A percentile compares a stretch with the other conserved stretches of the same genome.
These are phyloP conservation scores for Malthinus seriepunctatus DNA, from an alignment of 2,888 invertebrate species.

Conservation along the genomic window DNA sequence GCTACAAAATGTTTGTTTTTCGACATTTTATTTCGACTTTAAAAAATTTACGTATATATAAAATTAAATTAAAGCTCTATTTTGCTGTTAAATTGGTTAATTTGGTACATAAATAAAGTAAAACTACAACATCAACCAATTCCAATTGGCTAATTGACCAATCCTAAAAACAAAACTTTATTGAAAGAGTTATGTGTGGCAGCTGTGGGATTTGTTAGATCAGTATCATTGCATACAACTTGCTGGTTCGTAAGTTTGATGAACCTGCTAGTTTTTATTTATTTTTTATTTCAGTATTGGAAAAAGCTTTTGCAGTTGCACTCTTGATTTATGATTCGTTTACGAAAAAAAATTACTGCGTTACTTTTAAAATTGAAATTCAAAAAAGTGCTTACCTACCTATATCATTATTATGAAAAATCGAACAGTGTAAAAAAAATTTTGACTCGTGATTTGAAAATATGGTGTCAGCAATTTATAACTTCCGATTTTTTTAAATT, in stretches of 20 bases:
- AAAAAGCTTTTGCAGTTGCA: not conserved
- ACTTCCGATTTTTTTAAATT: too few species aligned
- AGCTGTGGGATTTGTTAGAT: slow-evolving; percentile 29
- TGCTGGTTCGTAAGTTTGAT: slow-evolving; percentile 23
- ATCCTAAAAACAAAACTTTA: slow-evolving; percentile 25
- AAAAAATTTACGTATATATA: slow-evolving; percentile 11
- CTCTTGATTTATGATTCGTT: slow-evolving; percentile 1
- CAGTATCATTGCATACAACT: slow-evolving; percentile 23
- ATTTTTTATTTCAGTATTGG: too few species aligned
- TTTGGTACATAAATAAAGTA: slow-evolving; percentile 25
- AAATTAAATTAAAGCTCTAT: too few species aligned
- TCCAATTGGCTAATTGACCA: slow-evolving; percentile 32
- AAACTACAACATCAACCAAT: slow-evolving; percentile 28
- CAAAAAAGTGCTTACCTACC: too few species aligned
- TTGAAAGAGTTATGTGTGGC: slow-evolving; percentile 28
- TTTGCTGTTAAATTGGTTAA: slow-evolving; percentile 18
- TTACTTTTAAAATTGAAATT: too few species aligned
- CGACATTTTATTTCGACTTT: not conserved
- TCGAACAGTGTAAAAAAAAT: too few species aligned
- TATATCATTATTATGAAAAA: too few species aligned
- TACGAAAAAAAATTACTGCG: not conserved
- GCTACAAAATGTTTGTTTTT: too few species aligned
- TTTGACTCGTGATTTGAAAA: too few species aligned
- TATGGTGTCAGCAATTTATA: too few species aligned
- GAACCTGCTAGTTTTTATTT: slow-evolving; percentile 12